Evolutionary conservation across 2,797 vertebrate species (phyloP).

Genomic region (Eulemur albifrons): DNA sequence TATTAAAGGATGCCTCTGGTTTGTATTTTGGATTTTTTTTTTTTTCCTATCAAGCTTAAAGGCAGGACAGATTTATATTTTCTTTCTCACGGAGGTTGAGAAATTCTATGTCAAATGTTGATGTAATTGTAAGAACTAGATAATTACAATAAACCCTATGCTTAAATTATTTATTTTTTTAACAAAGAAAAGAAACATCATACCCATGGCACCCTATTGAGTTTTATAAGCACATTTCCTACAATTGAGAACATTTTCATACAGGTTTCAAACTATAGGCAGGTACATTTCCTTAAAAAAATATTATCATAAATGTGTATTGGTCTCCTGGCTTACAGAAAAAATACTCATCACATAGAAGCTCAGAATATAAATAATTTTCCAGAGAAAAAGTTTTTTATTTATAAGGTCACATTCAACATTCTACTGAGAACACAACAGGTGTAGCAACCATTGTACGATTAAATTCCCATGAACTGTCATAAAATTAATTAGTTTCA

Average conservation of each 20-base stretch:
- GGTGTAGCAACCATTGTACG: neutral
- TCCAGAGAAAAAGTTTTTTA: constrained; percentile 35
- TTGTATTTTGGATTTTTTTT: constrained; percentile 10
- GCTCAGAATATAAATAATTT: constrained; percentile 27
- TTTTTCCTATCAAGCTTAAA: constrained; percentile 9
- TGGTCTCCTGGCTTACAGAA: neutral
- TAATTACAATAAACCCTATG: neutral
- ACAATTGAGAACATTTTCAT: neutral
- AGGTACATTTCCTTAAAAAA: neutral
- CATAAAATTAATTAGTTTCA: neutral
- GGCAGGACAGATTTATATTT: neutral
- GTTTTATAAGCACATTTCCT: neutral
- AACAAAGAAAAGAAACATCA: neutral
- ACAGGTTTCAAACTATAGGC: neutral
- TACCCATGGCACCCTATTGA: neutral
- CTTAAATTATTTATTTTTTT: neutral
- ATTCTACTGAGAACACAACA: constrained; percentile 22
- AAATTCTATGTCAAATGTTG: constrained; percentile 39
- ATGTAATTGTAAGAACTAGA: neutral
- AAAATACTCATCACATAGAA: neutral
- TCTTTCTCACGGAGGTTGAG: neutral
- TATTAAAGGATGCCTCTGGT: neutral
- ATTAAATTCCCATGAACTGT: neutral
- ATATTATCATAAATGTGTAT: neutral
- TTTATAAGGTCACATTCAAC: constrained; percentile 16